phyloP scores from a whole-genome alignment of 2,113 vertebrate species.

The Apodemus sylvaticus region DNA sequence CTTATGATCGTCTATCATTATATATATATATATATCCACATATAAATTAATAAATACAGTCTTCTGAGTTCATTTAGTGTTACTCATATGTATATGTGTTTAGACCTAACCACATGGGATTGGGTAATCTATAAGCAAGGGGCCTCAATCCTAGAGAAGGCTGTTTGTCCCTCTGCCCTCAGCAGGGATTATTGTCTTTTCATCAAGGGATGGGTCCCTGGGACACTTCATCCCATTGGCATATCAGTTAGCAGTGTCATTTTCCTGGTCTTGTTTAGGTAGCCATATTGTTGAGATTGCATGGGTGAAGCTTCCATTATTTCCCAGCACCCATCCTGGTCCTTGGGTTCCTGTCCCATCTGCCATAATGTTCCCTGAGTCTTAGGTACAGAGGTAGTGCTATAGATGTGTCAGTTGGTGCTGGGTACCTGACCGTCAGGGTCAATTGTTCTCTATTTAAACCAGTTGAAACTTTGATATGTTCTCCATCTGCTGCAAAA shows the following conservation, averaged over 20 bases:
- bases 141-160: not conserved
- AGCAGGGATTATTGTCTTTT: not conserved
- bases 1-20: not conserved
- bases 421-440: not conserved
- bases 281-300: not conserved
- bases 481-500: not conserved
- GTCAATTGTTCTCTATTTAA: not conserved
- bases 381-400: not conserved
- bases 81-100: not conserved
- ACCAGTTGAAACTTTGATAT: not conserved
- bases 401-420: not conserved
- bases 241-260: not conserved
- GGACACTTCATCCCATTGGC: not conserved
- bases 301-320: not conserved
- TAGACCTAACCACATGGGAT: not conserved
- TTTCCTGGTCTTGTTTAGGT: not conserved
- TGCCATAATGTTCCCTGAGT: not conserved
- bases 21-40: not conserved
- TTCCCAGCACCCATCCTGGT: not conserved
- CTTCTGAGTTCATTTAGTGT: not conserved
- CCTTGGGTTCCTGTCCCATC: not conserved
- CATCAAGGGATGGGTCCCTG: not conserved
- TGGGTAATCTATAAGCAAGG: not conserved
- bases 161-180: not conserved
- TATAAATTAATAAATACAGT: not conserved